These are phyloP conservation scores for Synergus gifuensis DNA, from an alignment of 2,888 invertebrate genomes.

Conservation along the genomic window DNA sequence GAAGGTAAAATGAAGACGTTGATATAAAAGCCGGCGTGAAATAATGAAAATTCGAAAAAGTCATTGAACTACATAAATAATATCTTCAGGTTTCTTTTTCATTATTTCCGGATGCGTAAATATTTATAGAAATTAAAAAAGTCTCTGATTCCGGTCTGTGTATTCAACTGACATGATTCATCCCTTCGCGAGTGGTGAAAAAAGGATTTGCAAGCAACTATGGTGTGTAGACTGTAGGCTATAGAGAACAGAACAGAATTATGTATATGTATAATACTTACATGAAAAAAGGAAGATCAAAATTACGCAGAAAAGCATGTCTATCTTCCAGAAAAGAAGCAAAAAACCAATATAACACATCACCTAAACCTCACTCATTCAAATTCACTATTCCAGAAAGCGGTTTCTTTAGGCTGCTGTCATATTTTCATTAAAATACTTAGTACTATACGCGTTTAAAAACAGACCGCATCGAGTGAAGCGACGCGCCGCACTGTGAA, in stretches of 20 bases:
- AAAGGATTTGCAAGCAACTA: not conserved
- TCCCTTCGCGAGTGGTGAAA: not conserved
- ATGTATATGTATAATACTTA: not conserved
- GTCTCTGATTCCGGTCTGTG: not conserved
- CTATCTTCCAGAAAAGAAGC: not conserved
- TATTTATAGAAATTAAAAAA: not conserved
- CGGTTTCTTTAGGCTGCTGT: not conserved
- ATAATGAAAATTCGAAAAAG: no score
- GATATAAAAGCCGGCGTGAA: no score
- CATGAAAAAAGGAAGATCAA: not conserved
- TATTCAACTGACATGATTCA: not conserved
- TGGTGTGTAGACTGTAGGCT: not conserved
- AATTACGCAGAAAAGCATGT: not conserved
- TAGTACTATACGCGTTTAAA: not conserved
- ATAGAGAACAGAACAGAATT: not conserved
- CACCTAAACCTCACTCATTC: not conserved
- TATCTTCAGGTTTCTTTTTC: not conserved
- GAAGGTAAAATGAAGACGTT: no score
- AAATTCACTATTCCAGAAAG: not conserved
- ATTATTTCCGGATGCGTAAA: not conserved
- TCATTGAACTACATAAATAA: no score
- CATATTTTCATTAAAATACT: conserved; percentile 12
- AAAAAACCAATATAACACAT: not conserved
- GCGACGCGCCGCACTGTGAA: conserved; percentile 19
- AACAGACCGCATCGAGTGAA: not conserved